Evolutionary conservation across 2,113 vertebrate genomes (phyloP), one percentile per base, ranked within the genome.

Genomic region (Barbus barbus): DNA sequence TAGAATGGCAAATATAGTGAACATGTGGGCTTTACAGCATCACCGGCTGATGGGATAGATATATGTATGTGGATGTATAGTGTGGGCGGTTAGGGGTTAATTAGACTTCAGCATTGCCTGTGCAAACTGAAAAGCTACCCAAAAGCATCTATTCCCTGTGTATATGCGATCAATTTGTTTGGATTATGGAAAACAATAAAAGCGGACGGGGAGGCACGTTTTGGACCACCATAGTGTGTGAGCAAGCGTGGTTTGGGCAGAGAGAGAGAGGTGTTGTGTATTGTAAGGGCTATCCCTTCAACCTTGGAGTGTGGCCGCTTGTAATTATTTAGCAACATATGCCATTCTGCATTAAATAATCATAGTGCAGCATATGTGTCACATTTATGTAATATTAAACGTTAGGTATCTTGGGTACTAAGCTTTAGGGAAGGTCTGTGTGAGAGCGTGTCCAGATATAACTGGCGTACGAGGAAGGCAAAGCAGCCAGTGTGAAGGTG

Each of bases 1-100:
- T 31, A 65, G 7, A 33, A 65, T 16, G 22, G 5, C 41, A 46
- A 7, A 26, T 16, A 74, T 16, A 74, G 71, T 8, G n/a, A 74
- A 41, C 22, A 74, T 74, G n/a, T 72, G 36, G 36, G 69, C 69
- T 24, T 67, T 33, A 9, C 22, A 90, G 88, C 86, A 85, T 91
- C 82, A 75, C 58, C 89, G 88, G 85, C 87, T 86, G 86, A 84
- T 87, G 83, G 87, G 87, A 89, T 87, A 90, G n/a, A n/a, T n/a
- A n/a, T n/a, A n/a, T n/a, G n/a, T 89, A 86, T 90, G 82, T 80
- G 86, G 48, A 53, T 79, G 48, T 61, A 22, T 71, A 51, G 77
- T 33, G 76, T 71, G 81, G 78, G 65, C 31, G 75, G 41, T 78
- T 24, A 53, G 84, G 85, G 90, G 85, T 74, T 86, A 90, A 87